Evolutionary conservation across 2,113 vertebrate species (phyloP).

Genomic region (Erythrolamprus reginae): DNA sequence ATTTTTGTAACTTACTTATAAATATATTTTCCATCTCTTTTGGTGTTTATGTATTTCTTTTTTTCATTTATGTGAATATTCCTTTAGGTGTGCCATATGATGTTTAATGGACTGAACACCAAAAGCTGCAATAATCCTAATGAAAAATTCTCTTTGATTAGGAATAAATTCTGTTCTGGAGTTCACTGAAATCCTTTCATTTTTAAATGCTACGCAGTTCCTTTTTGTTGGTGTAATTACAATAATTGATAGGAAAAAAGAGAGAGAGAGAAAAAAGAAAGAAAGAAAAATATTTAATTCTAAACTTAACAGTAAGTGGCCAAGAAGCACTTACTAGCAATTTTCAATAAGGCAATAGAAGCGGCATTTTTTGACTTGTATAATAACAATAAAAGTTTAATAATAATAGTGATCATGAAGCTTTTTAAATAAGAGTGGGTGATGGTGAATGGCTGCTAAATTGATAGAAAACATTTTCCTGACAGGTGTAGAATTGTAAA

Average conservation of each 20-base stretch:
- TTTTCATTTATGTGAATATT: not conserved
- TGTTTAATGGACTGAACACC: slow-evolving; percentile 41
- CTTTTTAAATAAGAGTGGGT: slow-evolving; percentile 61
- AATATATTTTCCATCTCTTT: slow-evolving; percentile 3
- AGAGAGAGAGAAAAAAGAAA: not conserved
- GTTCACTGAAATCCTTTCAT: slow-evolving; percentile 62
- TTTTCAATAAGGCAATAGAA: slow-evolving; percentile 68
- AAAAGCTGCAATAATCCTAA: slow-evolving; percentile 52
- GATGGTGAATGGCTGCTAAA: slow-evolving; percentile 51
- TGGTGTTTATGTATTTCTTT: slow-evolving; percentile 3
- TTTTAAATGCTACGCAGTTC: slow-evolving; percentile 50
- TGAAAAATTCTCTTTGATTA: slow-evolving; percentile 34
- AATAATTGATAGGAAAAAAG: slow-evolving; percentile 63
- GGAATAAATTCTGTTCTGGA: slow-evolving; percentile 42
- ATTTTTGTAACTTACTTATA: not conserved
- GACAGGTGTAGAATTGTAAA: not conserved
- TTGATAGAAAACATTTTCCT: slow-evolving; percentile 48
- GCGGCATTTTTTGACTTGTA: slow-evolving; percentile 47
- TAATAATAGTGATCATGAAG: slow-evolving; percentile 53
- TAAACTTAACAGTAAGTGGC: slow-evolving; percentile 64
- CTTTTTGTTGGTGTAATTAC: slow-evolving; percentile 66
- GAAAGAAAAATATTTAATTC: not conserved
- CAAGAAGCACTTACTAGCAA: slow-evolving; percentile 67
- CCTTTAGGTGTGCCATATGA: slow-evolving; percentile 32
- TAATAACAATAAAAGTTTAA: slow-evolving; percentile 40